A percentile compares a stretch with the other conserved stretches of the same genome.
These are phyloP conservation scores for Hydrolagus colliei DNA, from an alignment of 2,797 vertebrate genomes.

Conservation along the genomic window DNA sequence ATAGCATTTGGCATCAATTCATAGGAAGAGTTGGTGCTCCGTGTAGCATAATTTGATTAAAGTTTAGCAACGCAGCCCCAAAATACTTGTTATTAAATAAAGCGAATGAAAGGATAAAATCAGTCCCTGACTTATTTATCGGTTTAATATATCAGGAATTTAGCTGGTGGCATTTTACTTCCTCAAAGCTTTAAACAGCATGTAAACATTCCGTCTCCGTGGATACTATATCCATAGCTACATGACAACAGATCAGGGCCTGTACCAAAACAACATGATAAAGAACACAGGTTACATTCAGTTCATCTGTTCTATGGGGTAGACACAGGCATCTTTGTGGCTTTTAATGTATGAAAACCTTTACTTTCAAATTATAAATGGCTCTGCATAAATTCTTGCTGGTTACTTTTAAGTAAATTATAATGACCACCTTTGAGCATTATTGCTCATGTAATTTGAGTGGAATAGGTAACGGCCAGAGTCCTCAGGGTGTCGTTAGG, in stretches of 20 bases:
- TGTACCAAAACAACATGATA: constrained; percentile 70
- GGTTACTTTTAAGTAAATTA: not conserved
- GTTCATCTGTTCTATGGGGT: constrained; percentile 56
- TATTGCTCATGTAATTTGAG: not conserved
- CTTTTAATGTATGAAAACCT: constrained; percentile 26
- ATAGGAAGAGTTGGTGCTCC: not conserved
- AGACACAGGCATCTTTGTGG: constrained; percentile 56
- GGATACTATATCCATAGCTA: constrained; percentile 90
- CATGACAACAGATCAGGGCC: constrained; percentile 74
- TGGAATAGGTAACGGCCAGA: not conserved
- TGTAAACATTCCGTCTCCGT: constrained; percentile 82
- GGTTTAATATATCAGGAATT: constrained; percentile 37
- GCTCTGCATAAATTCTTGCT: not conserved
- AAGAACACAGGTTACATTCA: constrained; percentile 78
- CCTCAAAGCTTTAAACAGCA: constrained; percentile 74
- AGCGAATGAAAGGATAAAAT: not conserved
- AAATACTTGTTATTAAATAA: not conserved
- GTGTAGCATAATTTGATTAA: not conserved
- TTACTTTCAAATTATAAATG: not conserved
- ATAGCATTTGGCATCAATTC: not conserved
- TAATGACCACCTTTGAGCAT: not conserved
- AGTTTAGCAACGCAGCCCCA: not conserved
- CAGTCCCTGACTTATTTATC: not conserved
- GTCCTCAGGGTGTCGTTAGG: not conserved
- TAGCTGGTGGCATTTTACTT: constrained; percentile 43